Base-by-base conservation (phyloP, 2,113 vertebrate species). In the Mastomys coucha region DNA sequence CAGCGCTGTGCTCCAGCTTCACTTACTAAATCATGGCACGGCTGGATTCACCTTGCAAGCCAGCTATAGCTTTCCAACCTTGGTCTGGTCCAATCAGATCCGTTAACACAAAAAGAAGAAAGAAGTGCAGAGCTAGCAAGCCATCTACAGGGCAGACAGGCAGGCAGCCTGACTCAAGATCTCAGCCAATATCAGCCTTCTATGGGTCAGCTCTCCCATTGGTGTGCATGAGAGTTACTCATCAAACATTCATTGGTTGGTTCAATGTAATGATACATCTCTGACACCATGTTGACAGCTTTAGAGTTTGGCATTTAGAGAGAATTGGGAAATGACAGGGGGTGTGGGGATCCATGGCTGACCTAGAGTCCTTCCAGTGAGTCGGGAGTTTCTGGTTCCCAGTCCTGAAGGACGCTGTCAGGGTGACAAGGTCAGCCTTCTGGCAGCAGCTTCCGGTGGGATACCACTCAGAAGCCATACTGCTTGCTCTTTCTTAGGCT, bases 201-300 rank as follows among this genome's bases (percentile, higher is more conserved):
- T 72, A 7, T 3, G 1, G 56, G 63, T 56, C 86, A 24, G 31
- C 75, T 49, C 80, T 88, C 78, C 65, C n/a, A 0, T 56, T 75
- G 88, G 42, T 69, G 53, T 88, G 42, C 69, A 63, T 42, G 51
- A 36, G 65, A 63, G 60, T 60, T 84, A 42, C 77, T 93, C 45
- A 92, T 78, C 93, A 94, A 90, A 69, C 93, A 86, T 80, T 88
- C 22, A 88, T 88, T 78, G 88, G 84, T 91, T 94, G 91, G 65
- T 76, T 96, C 94, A 93, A 56, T 89, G 33, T 49, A 60, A 89
- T 65, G 58, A 33, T 86, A 28, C 42, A 49, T 65, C 80, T 95
- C 87, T 82, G 93, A 89, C 77, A 82, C 16, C 86, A 65, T 91
- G 91, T 95, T 92, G 91, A 70, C 87, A 88, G 88, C 53, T 24